A percentile compares a stretch with the other conserved stretches of the same genome.
Evolutionary conservation across 2,888 invertebrate species (phyloP).

Genomic region (Apoderus coryli): DNA sequence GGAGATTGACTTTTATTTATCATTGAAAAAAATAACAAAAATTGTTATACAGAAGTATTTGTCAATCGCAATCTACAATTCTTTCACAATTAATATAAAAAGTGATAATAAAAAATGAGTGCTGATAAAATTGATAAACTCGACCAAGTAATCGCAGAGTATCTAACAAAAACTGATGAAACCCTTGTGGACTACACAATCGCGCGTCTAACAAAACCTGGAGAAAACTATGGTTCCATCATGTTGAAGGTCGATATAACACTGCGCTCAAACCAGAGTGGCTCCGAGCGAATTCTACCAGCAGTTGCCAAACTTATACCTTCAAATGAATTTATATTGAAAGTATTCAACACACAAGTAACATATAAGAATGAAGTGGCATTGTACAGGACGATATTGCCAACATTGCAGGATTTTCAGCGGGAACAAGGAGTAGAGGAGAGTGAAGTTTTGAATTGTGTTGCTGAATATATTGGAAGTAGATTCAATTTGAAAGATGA

Average conservation of each 20-base stretch:
- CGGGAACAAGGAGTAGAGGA: conserved; percentile 31
- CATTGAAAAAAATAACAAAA: too few species aligned
- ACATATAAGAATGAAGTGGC: conserved; percentile 41
- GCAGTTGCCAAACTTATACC: conserved; percentile 42
- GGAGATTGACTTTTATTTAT: too few species aligned
- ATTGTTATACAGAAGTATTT: too few species aligned
- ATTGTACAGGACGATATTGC: conserved; percentile 36
- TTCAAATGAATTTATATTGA: conserved; percentile 34
- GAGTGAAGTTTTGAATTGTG: conserved; percentile 30
- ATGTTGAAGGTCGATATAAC: conserved; percentile 14
- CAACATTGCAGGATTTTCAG: conserved; percentile 34
- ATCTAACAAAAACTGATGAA: too few species aligned
- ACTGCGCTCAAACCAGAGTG: too few species aligned
- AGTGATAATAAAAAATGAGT: too few species aligned
- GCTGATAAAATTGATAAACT: too few species aligned
- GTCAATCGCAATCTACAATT: too few species aligned
- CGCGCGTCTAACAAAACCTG: conserved; percentile 9
- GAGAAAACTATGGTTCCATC: conserved; percentile 15
- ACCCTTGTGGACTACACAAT: conserved; percentile 11
- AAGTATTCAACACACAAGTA: conserved; percentile 36
- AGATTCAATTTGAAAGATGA: conserved; percentile 30
- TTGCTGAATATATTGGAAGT: conserved; percentile 38
- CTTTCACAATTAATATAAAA: too few species aligned
- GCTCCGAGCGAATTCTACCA: conserved; percentile 23
- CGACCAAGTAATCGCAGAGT: too few species aligned